phyloP scores from a whole-genome alignment of 1,140 invertebrate species.

The Elymnias hypermnestra region DNA sequence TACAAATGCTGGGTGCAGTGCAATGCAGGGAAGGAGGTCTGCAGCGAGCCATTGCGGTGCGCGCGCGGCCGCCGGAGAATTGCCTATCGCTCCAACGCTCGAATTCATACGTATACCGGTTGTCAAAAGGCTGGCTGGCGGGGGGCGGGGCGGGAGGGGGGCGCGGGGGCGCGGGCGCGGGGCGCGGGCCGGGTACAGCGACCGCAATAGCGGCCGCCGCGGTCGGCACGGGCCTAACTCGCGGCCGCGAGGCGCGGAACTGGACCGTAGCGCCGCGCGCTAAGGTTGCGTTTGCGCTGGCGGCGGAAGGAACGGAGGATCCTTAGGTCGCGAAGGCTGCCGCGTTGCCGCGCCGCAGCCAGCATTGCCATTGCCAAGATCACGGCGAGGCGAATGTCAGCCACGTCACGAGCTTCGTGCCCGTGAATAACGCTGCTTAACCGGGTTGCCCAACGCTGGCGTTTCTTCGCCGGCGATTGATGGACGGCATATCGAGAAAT shows the following conservation, averaged over 20 bases:
- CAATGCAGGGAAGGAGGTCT: no score
- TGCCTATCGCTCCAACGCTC: constrained; percentile 59
- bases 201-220: constrained; percentile 44
- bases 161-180: no score
- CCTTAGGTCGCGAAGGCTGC: constrained; percentile 7
- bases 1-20: no score
- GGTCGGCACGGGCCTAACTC: not conserved
- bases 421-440: no score
- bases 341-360: constrained; percentile 51
- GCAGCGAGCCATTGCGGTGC: no score
- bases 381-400: constrained; percentile 71
- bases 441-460: no score
- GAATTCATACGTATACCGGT: constrained; percentile 63
- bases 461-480: no score
- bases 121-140: constrained; percentile 64
- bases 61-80: constrained; percentile 57
- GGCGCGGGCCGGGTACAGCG: constrained; percentile 55
- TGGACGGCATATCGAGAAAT: no score
- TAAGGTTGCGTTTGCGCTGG: constrained; percentile 10
- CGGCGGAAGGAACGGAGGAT: constrained; percentile 10
- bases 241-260: no score
- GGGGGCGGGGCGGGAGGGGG: constrained; percentile 26
- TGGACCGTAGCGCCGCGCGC: no score
- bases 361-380: constrained; percentile 74
- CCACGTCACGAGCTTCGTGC: constrained; percentile 67